These are phyloP conservation scores for Aphaenogaster floridana DNA, from an alignment of 1,140 invertebrate species.

Conservation along the genomic window DNA sequence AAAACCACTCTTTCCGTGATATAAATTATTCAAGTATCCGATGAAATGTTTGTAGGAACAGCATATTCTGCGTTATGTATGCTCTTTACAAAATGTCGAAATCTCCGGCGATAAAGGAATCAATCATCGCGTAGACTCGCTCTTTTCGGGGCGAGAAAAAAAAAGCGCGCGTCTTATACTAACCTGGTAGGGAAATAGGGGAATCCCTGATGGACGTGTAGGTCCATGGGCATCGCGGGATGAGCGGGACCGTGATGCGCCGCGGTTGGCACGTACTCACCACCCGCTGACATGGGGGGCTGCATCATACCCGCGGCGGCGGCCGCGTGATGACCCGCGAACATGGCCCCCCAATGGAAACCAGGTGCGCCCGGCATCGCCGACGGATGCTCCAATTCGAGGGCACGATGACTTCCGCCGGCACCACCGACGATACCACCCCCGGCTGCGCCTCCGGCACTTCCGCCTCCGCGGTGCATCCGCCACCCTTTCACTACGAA, in stretches of 20 bases:
- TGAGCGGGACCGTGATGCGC: constrained; percentile 84
- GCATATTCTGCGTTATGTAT: no score
- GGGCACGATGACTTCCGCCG: constrained; percentile 77
- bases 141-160: neutral
- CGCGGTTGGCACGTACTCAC: constrained; percentile 86
- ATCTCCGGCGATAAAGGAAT: neutral
- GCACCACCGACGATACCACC: constrained; percentile 74
- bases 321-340: constrained; percentile 86
- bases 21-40: neutral
- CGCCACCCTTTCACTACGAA: constrained; percentile 86
- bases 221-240: constrained; percentile 93
- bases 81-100: neutral
- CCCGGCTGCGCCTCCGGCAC: constrained; percentile 82
- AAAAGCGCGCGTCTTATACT: neutral
- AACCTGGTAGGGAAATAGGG: constrained; percentile 93
- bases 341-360: constrained; percentile 85
- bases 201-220: constrained; percentile 95
- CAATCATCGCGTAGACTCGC: neutral
- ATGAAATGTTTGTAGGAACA: neutral
- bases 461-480: constrained; percentile 87
- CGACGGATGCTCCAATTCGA: constrained; percentile 80
- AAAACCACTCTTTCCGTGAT: no score
- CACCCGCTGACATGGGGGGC: constrained; percentile 79
- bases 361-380: constrained; percentile 84
- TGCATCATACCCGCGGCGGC: constrained; percentile 89